phyloP scores from a whole-genome alignment of 1,140 invertebrate genomes.

The Pseudomyrmex concolor region DNA sequence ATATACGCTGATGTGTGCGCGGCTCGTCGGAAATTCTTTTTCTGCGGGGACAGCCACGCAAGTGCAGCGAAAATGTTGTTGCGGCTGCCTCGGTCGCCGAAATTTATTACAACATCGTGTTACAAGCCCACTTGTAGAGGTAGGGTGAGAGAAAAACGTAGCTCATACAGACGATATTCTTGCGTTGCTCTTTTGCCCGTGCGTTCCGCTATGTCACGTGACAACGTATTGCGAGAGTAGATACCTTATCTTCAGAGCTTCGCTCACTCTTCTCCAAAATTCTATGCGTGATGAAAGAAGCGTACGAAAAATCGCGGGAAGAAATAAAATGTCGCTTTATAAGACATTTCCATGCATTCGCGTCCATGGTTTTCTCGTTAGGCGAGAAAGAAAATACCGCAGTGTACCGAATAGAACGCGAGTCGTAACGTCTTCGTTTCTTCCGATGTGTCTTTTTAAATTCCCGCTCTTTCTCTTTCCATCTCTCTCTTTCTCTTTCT shows the following conservation, averaged over 20 bases:
- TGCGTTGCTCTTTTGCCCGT: constrained; percentile 20
- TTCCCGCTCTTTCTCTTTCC: background rate
- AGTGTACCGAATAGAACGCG: constrained; percentile 14
- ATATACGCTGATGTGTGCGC: background rate
- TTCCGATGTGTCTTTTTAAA: constrained; percentile 30
- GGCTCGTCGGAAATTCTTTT: constrained; percentile 54
- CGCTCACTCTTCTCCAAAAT: constrained; percentile 14
- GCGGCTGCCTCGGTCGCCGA: constrained; percentile 45
- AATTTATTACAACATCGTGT: constrained; percentile 69
- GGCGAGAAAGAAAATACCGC: background rate
- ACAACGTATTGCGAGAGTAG: constrained; percentile 29
- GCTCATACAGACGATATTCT: constrained; percentile 20
- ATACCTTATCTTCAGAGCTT: background rate
- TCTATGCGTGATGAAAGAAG: background rate
- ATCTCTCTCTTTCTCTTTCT: too few species aligned
- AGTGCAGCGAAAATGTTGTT: constrained; percentile 65
- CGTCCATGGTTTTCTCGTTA: constrained; percentile 36
- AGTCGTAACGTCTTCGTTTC: constrained; percentile 51
- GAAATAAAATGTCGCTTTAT: constrained; percentile 27
- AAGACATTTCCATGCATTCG: constrained; percentile 65
- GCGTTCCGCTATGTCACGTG: background rate
- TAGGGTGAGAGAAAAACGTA: constrained; percentile 7
- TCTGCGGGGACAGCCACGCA: constrained; percentile 43
- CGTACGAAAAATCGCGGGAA: background rate
- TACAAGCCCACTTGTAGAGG: constrained; percentile 47